Evolutionary conservation across 2,113 vertebrate species (phyloP).

Genomic region (Vanacampus margaritifer): DNA sequence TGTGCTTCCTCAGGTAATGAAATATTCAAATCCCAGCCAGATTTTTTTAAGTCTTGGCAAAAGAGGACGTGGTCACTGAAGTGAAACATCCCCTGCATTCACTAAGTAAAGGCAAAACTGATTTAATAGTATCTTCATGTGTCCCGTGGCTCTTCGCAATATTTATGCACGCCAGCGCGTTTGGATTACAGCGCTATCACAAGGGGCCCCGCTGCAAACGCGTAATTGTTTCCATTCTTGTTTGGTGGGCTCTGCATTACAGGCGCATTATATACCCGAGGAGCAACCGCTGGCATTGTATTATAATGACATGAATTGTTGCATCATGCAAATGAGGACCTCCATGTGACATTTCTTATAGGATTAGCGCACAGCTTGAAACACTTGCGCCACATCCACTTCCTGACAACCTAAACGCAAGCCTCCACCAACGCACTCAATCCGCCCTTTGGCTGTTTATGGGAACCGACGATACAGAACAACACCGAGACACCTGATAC

Average conservation of each 20-base stretch:
- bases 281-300: background rate
- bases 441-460: background rate
- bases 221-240: background rate
- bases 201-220: background rate
- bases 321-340: slow-evolving; percentile 2
- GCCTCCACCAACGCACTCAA: background rate
- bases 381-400: slow-evolving; percentile 2
- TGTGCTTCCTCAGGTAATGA: background rate
- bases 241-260: background rate
- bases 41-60: background rate
- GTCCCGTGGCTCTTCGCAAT: slow-evolving; percentile 1
- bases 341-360: slow-evolving; percentile 2
- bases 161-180: background rate
- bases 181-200: background rate
- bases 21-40: background rate
- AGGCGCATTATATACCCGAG: background rate
- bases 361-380: slow-evolving; percentile 1
- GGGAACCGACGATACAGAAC: background rate
- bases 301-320: background rate
- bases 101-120: background rate
- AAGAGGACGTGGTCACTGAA: background rate
- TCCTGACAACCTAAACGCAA: background rate
- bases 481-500: slow-evolving; percentile 1
- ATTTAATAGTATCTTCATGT: background rate
- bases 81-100: background rate